Evolutionary conservation across 2,888 invertebrate species (phyloP).

Genomic region (Capitulum mitella): DNA sequence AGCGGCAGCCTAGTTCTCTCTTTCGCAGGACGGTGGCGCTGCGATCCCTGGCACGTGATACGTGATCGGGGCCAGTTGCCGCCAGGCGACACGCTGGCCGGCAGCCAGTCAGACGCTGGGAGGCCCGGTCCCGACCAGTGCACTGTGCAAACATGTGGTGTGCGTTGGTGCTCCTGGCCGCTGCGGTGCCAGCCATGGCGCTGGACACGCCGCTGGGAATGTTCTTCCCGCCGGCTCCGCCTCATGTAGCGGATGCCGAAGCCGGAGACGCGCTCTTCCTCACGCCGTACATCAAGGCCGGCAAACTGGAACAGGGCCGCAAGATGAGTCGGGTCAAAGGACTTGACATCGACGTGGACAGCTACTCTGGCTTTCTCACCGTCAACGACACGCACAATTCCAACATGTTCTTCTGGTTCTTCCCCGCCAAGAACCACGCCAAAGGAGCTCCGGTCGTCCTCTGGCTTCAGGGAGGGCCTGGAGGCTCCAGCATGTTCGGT

Average conservation of each 20-base stretch:
- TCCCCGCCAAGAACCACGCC: constrained; percentile 56
- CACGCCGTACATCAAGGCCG: constrained; percentile 63
- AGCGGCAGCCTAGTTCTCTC: background rate
- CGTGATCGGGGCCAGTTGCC: background rate
- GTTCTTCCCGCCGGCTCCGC: background rate
- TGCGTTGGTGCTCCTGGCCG: background rate
- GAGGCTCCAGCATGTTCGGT: constrained; percentile 67
- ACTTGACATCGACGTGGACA: constrained; percentile 42
- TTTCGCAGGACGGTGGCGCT: background rate
- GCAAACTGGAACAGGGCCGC: constrained; percentile 44
- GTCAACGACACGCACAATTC: constrained; percentile 68
- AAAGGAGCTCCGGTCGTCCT: constrained; percentile 61
- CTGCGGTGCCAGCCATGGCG: background rate
- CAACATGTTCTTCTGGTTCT: constrained; percentile 88
- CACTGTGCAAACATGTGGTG: background rate
- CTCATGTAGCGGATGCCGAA: constrained; percentile 27
- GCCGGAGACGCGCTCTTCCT: constrained; percentile 62
- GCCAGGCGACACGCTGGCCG: background rate
- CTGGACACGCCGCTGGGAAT: background rate
- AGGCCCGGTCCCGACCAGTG: background rate
- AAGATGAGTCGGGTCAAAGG: background rate
- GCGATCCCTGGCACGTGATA: background rate
- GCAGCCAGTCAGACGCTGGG: background rate
- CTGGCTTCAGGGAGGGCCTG: constrained; percentile 81
- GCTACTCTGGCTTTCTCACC: constrained; percentile 75